Conservation (phyloP, 2,113 vertebrate species). For the Cheirogaleus medius region DNA sequence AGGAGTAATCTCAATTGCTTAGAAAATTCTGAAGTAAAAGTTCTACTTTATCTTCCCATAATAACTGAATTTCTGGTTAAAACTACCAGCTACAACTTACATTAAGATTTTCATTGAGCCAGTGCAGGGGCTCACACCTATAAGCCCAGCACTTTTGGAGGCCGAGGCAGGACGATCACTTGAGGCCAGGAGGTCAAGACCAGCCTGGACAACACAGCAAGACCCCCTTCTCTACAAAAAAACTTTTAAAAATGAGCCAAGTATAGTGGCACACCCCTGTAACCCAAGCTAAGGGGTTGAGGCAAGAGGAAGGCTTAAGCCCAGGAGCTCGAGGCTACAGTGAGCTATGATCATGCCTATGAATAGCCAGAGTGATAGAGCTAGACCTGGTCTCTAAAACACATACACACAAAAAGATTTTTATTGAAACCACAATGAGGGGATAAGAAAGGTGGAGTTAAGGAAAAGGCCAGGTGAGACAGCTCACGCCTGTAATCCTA, state of each 20-base stretch:
- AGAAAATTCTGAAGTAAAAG: background rate
- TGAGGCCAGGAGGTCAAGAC: background rate
- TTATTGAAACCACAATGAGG: background rate
- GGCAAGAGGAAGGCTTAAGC: background rate
- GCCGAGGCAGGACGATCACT: background rate
- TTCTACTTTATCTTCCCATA: background rate
- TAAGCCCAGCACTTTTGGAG: background rate
- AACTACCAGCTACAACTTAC: background rate
- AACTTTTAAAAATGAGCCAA: background rate
- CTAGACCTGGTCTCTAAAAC: too few relatives aligned
- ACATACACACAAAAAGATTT: too few relatives aligned
- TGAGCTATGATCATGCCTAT: background rate
- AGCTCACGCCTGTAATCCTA: too few relatives aligned
- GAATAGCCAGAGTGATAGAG: background rate
- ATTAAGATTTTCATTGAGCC: background rate
- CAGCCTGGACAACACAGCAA: background rate
- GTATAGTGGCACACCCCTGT: background rate
- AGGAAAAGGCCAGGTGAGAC: background rate
- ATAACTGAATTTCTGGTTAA: background rate
- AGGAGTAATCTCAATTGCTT: too few relatives aligned
- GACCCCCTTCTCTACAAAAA: background rate
- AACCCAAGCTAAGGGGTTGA: background rate
- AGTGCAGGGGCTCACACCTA: background rate
- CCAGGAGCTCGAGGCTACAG: background rate
- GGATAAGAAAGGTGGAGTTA: background rate